These are phyloP conservation scores for Ectemnius continuus DNA, from an alignment of 2,888 invertebrate species.

Conservation along the genomic window DNA sequence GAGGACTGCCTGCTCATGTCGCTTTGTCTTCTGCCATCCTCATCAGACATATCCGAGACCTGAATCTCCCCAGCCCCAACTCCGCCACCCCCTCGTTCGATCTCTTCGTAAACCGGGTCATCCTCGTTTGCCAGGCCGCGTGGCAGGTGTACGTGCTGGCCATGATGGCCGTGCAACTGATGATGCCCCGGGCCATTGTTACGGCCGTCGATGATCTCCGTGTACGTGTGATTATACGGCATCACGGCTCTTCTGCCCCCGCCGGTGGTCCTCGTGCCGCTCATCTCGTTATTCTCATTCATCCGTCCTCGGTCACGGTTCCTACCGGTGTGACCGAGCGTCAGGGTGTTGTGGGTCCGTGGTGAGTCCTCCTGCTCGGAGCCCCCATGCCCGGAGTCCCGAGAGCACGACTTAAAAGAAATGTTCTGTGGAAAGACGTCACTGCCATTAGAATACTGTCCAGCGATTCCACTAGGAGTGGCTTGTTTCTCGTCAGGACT, in stretches of 20 bases:
- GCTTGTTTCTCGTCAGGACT: not conserved
- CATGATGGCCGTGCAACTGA: conserved; percentile 79
- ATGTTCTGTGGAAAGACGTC: conserved; percentile 83
- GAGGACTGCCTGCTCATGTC: conserved; percentile 85
- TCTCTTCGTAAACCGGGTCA: conserved; percentile 90
- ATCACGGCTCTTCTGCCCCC: conserved; percentile 78
- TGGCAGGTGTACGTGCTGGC: conserved; percentile 79
- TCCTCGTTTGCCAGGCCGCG: conserved; percentile 78
- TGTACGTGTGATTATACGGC: conserved; percentile 87
- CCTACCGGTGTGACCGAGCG: conserved; percentile 73
- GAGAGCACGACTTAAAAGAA: conserved; percentile 89
- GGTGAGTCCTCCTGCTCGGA: conserved; percentile 84
- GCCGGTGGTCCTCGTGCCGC: conserved; percentile 76
- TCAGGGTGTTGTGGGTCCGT: conserved; percentile 80
- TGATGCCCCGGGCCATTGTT: conserved; percentile 73
- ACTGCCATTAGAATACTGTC: not conserved
- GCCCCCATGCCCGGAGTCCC: conserved; percentile 83
- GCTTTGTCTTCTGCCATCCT: conserved; percentile 86
- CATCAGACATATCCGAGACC: conserved; percentile 89
- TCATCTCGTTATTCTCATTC: conserved; percentile 54
- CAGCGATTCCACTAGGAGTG: conserved; percentile 10
- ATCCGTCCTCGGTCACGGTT: conserved; percentile 60
- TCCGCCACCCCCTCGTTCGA: conserved; percentile 80
- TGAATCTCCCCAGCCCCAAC: conserved; percentile 81
- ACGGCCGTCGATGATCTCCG: conserved; percentile 83